A percentile compares a stretch with the other conserved stretches of the same genome.
Evolutionary conservation across 2,797 vertebrate species (phyloP).

Genomic region (Hypotaenidia philippensis): DNA sequence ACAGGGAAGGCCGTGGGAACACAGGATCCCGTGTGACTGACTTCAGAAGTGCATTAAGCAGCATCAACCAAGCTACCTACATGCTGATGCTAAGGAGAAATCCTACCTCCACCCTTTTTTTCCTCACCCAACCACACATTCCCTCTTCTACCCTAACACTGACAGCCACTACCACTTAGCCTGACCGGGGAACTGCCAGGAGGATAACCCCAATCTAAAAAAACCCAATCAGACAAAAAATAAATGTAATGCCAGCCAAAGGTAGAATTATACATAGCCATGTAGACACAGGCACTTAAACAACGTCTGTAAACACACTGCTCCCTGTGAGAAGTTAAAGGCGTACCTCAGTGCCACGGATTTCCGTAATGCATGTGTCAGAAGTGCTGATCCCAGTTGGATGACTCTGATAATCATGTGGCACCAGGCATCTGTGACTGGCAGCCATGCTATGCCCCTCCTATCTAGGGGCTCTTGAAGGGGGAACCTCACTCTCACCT

Average conservation of each 20-base stretch:
- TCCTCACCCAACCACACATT: fast-evolving
- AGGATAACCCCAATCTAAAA: not conserved
- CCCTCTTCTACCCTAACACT: not conserved
- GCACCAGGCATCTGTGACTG: not conserved
- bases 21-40: fast-evolving
- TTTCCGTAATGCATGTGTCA: not conserved
- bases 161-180: not conserved
- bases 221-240: not conserved
- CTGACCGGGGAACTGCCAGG: not conserved
- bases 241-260: not conserved
- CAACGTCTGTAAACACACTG: too few species aligned
- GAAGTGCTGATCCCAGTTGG: not conserved
- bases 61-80: not conserved
- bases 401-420: not conserved
- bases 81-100: not conserved
- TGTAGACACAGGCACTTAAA: not conserved
- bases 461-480: not conserved
- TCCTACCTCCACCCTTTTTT: not conserved
- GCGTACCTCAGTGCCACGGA: not conserved
- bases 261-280: not conserved
- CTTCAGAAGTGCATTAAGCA: not conserved
- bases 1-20: not conserved
- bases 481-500: not conserved
- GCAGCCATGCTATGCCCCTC: not conserved
- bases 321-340: too few species aligned